A percentile compares a stretch with the other conserved stretches of the same genome.
Evolutionary conservation across 2,113 vertebrate species (phyloP).

Genomic region (Picathartes gymnocephalus): DNA sequence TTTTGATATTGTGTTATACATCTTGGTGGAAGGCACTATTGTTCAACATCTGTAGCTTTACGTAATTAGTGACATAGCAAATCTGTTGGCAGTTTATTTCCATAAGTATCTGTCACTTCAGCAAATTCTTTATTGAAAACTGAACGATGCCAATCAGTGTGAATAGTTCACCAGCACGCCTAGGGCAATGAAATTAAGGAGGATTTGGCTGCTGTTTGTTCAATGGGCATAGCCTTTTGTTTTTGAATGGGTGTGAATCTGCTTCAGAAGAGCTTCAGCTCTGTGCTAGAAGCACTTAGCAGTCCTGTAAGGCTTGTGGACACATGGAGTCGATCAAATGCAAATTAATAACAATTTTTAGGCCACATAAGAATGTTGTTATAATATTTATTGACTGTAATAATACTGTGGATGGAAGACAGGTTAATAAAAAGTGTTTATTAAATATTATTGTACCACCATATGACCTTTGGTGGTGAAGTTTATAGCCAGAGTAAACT

Average conservation of each 20-base stretch:
- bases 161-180: not conserved
- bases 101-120: conserved; percentile 53
- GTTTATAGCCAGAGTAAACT: not conserved
- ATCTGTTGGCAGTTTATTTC: conserved; percentile 77
- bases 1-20: conserved; percentile 74
- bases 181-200: not conserved
- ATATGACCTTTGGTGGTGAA: not conserved
- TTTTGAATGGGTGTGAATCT: conserved; percentile 12
- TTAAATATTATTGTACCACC: not conserved
- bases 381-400: conserved; percentile 33
- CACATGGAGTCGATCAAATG: conserved; percentile 71
- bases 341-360: conserved; percentile 74
- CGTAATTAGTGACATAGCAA: conserved; percentile 81
- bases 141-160: conserved; percentile 49
- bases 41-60: conserved; percentile 86
- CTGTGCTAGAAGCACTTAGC: not conserved
- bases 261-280: not conserved
- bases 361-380: not conserved
- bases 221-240: not conserved
- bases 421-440: conserved; percentile 44
- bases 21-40: conserved; percentile 79
- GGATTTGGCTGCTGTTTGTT: not conserved
- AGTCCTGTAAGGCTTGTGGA: not conserved
- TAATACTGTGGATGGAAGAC: not conserved
- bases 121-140: conserved; percentile 58